These are phyloP conservation scores for Pomatorhinus ruficollis DNA, from an alignment of 2,113 vertebrate genomes.

Conservation along the genomic window DNA sequence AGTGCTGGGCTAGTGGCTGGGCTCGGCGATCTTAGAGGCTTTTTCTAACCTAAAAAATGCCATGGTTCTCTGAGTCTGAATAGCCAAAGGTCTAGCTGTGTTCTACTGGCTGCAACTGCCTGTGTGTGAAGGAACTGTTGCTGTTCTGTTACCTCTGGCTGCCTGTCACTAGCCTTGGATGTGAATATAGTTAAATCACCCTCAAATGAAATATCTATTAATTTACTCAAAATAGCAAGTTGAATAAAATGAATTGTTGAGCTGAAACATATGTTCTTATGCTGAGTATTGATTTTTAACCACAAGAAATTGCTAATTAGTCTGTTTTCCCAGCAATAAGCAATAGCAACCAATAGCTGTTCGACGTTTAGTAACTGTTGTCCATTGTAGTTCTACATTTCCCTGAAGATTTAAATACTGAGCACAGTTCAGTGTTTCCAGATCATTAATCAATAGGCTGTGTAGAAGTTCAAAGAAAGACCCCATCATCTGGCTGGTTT, in stretches of 20 bases:
- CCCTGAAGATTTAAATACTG: neutral
- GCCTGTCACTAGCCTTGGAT: neutral
- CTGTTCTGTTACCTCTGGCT: neutral
- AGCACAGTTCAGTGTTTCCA: neutral
- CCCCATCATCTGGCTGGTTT: neutral
- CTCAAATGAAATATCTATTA: neutral
- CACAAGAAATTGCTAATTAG: neutral
- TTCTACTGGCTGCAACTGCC: neutral
- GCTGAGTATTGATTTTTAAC: neutral
- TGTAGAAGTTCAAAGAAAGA: neutral
- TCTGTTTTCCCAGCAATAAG: neutral
- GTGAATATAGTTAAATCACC: neutral
- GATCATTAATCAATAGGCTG: neutral
- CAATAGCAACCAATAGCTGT: neutral
- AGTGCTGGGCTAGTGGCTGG: neutral
- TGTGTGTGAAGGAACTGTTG: neutral
- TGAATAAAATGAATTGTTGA: neutral
- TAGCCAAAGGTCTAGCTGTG: neutral
- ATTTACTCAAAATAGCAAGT: neutral
- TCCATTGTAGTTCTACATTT: neutral
- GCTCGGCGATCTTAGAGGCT: fast-evolving
- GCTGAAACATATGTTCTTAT: neutral
- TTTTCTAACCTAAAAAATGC: neutral
- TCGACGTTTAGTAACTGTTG: neutral
- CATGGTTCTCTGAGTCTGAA: neutral